Conservation (phyloP, 2,888 invertebrate genomes). For the Trichopoda pennipes region DNA sequence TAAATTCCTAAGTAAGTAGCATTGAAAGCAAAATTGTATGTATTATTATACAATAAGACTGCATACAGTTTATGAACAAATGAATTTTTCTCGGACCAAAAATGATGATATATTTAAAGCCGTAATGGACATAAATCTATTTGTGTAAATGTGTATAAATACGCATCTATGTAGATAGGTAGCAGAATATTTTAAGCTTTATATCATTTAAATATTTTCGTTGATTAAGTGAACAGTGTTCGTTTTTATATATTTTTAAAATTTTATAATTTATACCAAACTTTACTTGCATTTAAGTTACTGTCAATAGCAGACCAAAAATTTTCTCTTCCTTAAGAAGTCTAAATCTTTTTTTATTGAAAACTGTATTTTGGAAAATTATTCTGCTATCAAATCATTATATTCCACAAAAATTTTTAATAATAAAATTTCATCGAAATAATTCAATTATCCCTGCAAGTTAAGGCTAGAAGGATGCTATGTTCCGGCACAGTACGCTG, state of each 20-base stretch:
- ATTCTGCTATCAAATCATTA: too few species aligned
- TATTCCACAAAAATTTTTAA: too few species aligned
- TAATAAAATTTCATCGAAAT: too few species aligned
- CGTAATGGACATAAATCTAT: not conserved
- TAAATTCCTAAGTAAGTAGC: slow-evolving; percentile 22
- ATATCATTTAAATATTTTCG: slow-evolving; percentile 29
- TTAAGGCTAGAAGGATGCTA: too few species aligned
- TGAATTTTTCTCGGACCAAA: slow-evolving; percentile 6
- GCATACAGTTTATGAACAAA: slow-evolving; percentile 6
- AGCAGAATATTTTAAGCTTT: slow-evolving; percentile 2
- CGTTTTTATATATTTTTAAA: not conserved
- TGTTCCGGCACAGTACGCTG: too few species aligned
- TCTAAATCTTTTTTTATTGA: too few species aligned
- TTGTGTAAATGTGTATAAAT: too few species aligned
- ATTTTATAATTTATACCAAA: not conserved
- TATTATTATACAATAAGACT: slow-evolving; percentile 15
- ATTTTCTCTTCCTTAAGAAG: not conserved
- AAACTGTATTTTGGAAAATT: too few species aligned
- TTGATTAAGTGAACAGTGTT: slow-evolving; percentile 14
- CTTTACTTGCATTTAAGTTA: not conserved
- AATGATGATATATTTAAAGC: slow-evolving; percentile 4
- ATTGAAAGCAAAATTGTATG: slow-evolving; percentile 21
- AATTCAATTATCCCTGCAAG: too few species aligned
- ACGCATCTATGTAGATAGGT: not conserved
- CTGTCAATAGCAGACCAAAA: not conserved